These are phyloP conservation scores for Trissoscelio sp. DNA, from an alignment of 2,888 invertebrate genomes.

Conservation along the genomic window DNA sequence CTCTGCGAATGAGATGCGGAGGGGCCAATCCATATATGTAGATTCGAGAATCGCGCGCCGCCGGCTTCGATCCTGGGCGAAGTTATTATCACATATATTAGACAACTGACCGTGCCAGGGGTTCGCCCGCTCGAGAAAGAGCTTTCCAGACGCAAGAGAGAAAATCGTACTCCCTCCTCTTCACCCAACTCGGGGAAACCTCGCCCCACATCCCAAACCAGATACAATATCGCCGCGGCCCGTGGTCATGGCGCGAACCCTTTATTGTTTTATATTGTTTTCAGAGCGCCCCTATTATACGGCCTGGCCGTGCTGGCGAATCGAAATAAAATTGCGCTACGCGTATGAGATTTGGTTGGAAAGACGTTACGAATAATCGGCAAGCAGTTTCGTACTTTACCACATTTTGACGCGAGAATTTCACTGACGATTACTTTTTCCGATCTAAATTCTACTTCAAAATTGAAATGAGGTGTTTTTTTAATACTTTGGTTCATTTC, in stretches of 20 bases:
- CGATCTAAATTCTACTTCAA: constrained; percentile 1
- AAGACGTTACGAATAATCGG: constrained; percentile 48
- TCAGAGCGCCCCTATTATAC: constrained; percentile 79
- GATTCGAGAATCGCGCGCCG: constrained; percentile 80
- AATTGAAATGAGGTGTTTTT: neutral
- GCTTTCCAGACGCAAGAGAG: constrained; percentile 63
- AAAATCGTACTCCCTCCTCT: constrained; percentile 63
- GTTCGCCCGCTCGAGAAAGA: constrained; percentile 57
- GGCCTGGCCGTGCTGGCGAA: constrained; percentile 70
- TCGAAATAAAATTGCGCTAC: constrained; percentile 79
- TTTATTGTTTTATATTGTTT: constrained; percentile 83
- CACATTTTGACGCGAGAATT: constrained; percentile 13
- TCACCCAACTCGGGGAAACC: constrained; percentile 26
- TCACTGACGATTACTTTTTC: constrained; percentile 19
- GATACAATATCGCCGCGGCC: constrained; percentile 79
- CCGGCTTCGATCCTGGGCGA: constrained; percentile 78
- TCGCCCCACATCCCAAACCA: constrained; percentile 69
- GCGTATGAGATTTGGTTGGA: constrained; percentile 51
- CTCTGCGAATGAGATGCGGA: constrained; percentile 56
- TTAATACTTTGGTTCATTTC: too few relatives aligned
- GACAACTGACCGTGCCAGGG: constrained; percentile 79
- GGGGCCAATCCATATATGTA: constrained; percentile 80
- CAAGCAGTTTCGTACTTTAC: constrained; percentile 39
- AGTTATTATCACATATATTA: constrained; percentile 83
- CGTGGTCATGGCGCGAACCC: constrained; percentile 81